Conservation (phyloP, 92 coral and sea anemone genomes). For the Blastomussa wellsi region DNA sequence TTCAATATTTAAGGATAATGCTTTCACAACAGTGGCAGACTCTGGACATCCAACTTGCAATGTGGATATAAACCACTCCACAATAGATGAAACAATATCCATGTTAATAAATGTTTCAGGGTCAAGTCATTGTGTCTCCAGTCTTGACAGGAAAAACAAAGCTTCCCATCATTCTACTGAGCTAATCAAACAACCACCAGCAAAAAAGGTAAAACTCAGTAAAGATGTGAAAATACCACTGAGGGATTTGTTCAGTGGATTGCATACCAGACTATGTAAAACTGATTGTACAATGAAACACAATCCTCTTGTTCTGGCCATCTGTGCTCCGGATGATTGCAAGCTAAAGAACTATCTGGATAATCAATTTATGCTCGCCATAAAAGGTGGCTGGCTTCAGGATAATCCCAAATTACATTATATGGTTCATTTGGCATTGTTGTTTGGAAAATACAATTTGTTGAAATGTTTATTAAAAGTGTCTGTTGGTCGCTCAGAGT, state of each 20-base stretch:
- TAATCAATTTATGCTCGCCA: conserved; percentile 9
- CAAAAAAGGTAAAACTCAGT: conserved; percentile 17
- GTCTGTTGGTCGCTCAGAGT: background rate
- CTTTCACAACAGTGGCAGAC: background rate
- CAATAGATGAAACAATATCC: background rate
- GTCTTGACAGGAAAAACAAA: background rate
- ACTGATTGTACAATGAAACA: background rate
- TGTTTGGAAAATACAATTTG: conserved; percentile 17
- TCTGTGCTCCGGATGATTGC: background rate
- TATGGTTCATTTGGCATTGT: conserved; percentile 17
- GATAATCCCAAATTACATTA: conserved; percentile 9
- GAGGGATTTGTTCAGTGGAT: background rate
- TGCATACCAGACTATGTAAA: conserved; percentile 26
- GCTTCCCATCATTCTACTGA: too few relatives aligned
- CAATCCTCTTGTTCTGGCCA: conserved; percentile 18
- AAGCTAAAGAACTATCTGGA: conserved; percentile 13
- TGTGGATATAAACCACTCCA: background rate
- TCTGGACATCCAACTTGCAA: background rate
- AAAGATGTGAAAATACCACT: background rate
- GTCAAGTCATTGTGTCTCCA: background rate
- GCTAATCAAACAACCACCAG: conserved; percentile 3
- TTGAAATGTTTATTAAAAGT: conserved; percentile 20
- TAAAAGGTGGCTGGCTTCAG: conserved; percentile 6
- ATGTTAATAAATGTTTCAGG: background rate
- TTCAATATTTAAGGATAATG: background rate